A percentile compares a stretch with the other conserved stretches of the same genome.
Evolutionary conservation across 2,797 vertebrate genomes (phyloP).

Genomic region (Morelia viridis): DNA sequence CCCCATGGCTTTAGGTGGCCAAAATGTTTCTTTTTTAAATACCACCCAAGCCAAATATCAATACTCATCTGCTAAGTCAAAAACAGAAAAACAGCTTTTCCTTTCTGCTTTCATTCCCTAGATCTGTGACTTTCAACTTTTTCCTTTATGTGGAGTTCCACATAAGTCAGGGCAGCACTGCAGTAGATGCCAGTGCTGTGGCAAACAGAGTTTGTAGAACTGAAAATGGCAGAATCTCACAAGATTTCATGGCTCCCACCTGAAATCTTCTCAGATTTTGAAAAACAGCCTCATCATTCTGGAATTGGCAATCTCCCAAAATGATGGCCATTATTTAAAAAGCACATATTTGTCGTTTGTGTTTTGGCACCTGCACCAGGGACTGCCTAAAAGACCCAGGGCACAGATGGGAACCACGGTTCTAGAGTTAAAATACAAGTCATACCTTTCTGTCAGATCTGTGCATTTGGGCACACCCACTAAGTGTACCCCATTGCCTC

Average conservation of each 20-base stretch:
- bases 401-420: not conserved
- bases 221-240: not conserved
- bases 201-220: not conserved
- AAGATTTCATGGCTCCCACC: not conserved
- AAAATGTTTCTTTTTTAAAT: not conserved
- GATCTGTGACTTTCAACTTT: not conserved
- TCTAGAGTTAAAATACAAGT: not conserved
- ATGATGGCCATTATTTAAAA: not conserved
- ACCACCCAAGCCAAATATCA: not conserved
- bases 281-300: not conserved
- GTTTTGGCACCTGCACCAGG: not conserved
- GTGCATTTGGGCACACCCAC: not conserved
- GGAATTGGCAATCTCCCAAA: not conserved
- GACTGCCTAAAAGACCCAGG: not conserved
- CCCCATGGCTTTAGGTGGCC: not conserved
- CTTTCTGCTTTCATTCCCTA: not conserved
- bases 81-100: not conserved
- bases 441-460: not conserved
- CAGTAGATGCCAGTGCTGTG: not conserved
- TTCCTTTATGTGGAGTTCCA: not conserved
- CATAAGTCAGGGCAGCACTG: not conserved
- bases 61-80: not conserved
- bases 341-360: not conserved
- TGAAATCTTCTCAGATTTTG: not conserved
- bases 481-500: not conserved